Percentiles rank a stretch among this genome's conserved stretches.
These are phyloP conservation scores for Microcebus lehilahytsara DNA, from an alignment of 2,113 vertebrate species.

Conservation along the genomic window DNA sequence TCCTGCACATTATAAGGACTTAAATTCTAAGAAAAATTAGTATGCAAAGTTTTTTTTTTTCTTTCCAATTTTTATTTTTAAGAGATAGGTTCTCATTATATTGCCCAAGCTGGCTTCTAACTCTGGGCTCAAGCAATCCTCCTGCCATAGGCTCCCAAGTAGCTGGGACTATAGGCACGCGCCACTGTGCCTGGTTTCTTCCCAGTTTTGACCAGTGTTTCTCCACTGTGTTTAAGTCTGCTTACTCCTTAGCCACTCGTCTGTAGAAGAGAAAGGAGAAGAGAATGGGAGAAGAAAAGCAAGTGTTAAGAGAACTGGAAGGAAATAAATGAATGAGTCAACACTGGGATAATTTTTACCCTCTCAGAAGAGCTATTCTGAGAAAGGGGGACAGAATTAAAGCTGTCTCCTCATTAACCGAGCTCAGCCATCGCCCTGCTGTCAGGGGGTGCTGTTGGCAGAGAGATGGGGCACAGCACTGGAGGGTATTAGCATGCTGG, in stretches of 20 bases:
- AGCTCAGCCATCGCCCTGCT: background rate
- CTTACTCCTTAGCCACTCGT: background rate
- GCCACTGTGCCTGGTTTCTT: background rate
- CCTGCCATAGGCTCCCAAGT: too few relatives aligned
- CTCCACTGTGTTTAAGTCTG: background rate
- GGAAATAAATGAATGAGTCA: background rate
- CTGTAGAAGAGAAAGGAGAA: background rate
- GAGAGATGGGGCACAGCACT: background rate
- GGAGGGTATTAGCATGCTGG: background rate
- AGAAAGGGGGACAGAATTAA: background rate
- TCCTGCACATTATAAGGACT: background rate
- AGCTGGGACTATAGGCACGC: too few relatives aligned
- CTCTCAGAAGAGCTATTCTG: background rate
- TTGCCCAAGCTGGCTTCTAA: too few relatives aligned
- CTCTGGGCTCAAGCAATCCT: too few relatives aligned
- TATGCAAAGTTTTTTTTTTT: background rate
- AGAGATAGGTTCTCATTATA: too few relatives aligned
- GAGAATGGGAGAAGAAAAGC: background rate
- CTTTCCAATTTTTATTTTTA: background rate
- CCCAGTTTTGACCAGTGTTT: background rate
- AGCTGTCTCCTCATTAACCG: background rate
- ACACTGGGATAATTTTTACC: background rate
- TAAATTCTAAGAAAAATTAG: background rate
- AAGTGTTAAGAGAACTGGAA: background rate
- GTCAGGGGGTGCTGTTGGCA: background rate